A percentile compares a stretch with the other conserved stretches of the same genome.
These are phyloP conservation scores for Drosophila yakuba DNA, from an alignment of 1,140 invertebrate species.

Conservation along the genomic window DNA sequence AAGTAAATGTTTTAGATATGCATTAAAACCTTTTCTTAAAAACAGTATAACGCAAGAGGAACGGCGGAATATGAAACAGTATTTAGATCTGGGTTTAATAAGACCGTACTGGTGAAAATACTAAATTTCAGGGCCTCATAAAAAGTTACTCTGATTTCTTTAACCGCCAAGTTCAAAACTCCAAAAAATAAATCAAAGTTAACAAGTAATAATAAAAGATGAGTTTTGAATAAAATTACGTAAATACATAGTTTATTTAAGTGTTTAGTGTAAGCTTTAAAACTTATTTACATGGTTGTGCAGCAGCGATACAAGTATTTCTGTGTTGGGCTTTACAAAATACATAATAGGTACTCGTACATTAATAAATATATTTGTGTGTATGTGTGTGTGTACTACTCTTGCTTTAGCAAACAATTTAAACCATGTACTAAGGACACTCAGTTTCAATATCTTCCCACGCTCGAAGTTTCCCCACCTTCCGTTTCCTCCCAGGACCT, in stretches of 20 bases:
- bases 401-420: slow-evolving; percentile 53
- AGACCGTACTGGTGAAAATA: neutral
- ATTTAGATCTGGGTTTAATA: neutral
- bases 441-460: slow-evolving; percentile 38
- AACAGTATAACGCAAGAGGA: neutral
- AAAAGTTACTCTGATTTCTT: neutral
- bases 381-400: slow-evolving; percentile 20
- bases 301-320: slow-evolving; percentile 64
- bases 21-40: neutral
- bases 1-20: neutral
- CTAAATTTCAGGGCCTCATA: neutral
- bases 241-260: slow-evolving; percentile 71
- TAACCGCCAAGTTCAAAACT: neutral
- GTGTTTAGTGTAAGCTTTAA: slow-evolving; percentile 62
- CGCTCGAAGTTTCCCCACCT: slow-evolving; percentile 3
- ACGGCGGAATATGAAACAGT: neutral
- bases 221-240: slow-evolving; percentile 47
- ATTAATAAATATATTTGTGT: slow-evolving; percentile 51
- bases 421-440: slow-evolving; percentile 73
- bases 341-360: slow-evolving; percentile 61
- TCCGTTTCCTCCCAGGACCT: neutral
- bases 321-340: slow-evolving; percentile 66
- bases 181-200: no score
- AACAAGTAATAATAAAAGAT: neutral
- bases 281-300: slow-evolving; percentile 80